Percentiles rank a stretch among this genome's conserved stretches.
Conservation (phyloP, 2,888 invertebrate genomes). For the Chouioia cunea region DNA sequence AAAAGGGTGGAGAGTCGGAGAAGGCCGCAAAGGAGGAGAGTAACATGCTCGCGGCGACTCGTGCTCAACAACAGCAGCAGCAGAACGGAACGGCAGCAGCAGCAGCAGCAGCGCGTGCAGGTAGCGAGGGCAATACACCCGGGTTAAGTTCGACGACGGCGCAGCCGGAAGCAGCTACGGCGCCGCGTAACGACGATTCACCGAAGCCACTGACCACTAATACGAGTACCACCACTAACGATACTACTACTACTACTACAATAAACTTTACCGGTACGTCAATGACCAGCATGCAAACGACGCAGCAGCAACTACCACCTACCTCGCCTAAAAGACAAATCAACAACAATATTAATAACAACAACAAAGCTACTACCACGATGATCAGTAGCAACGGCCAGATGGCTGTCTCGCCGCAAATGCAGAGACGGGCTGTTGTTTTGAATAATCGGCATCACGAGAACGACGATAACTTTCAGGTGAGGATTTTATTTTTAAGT, state of each 20-base stretch:
- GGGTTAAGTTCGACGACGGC: constrained; percentile 26
- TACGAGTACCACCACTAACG: too few species aligned
- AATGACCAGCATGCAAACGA: constrained; percentile 29
- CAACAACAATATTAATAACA: constrained; percentile 4
- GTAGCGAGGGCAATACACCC: constrained; percentile 38
- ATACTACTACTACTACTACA: background rate
- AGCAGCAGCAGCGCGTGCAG: constrained; percentile 2
- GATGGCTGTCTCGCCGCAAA: constrained; percentile 24
- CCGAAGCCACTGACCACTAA: too few species aligned
- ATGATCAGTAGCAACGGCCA: background rate
- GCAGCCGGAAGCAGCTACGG: constrained; percentile 59
- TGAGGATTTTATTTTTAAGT: background rate
- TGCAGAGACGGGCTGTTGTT: background rate
- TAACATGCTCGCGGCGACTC: constrained; percentile 60
- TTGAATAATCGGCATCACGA: background rate
- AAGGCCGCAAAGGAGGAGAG: constrained; percentile 35
- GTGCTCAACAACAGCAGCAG: constrained; percentile 52
- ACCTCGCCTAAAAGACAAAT: constrained; percentile 29
- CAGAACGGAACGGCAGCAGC: constrained; percentile 13
- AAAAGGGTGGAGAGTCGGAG: background rate
- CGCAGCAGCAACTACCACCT: background rate
- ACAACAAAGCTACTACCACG: background rate
- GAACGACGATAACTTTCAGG: constrained; percentile 31
- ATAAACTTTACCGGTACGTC: constrained; percentile 17
- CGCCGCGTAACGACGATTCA: constrained; percentile 56